Evolutionary conservation across 1,140 invertebrate species (phyloP), one percentile per base, ranked within the genome.

Genomic region (Sycophaga agraensis): DNA sequence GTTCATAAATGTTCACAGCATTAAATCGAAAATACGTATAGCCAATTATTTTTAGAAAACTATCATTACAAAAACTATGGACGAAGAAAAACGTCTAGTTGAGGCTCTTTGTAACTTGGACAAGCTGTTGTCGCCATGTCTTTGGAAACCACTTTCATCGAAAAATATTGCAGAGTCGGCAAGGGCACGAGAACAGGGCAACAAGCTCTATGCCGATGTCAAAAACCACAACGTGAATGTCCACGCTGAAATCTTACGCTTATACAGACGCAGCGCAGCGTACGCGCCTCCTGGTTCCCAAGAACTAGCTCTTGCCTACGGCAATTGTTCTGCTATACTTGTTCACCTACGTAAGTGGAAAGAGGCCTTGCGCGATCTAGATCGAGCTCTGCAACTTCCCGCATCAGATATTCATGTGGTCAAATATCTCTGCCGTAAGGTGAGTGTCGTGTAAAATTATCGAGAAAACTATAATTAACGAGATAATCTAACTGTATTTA

Each of bases 401-500:
- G 1, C 43, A 1, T 6, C 40, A 1, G 59, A 62, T 3, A 16
- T 22, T 1, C 34, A 42, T 0, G 1, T 22, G 0, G 37, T 14
- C 24, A 55, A 55, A 43, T 49, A 40, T 12, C 7, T 62, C 2
- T 55, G 53, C 11, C 43, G 59, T 1, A 62, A 62, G 45, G 59
- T 62, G 12, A 3, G 22, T 43, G 2, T n/a, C n/a, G n/a, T n/a
- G n/a, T n/a, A n/a, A n/a, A n/a, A n/a, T n/a, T n/a, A n/a, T n/a
- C n/a, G n/a, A n/a, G n/a, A n/a, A n/a, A n/a, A n/a, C n/a, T n/a
- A n/a, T n/a, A n/a, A n/a, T n/a, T n/a, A n/a, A n/a, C n/a, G n/a
- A n/a, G n/a, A n/a, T n/a, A n/a, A n/a, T n/a, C n/a, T n/a, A n/a
- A n/a, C n/a, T n/a, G n/a, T n/a, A n/a, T n/a, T n/a, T n/a, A n/a